phyloP scores from a whole-genome alignment of 2,113 vertebrate genomes.

The Motacilla tschutschensis region DNA sequence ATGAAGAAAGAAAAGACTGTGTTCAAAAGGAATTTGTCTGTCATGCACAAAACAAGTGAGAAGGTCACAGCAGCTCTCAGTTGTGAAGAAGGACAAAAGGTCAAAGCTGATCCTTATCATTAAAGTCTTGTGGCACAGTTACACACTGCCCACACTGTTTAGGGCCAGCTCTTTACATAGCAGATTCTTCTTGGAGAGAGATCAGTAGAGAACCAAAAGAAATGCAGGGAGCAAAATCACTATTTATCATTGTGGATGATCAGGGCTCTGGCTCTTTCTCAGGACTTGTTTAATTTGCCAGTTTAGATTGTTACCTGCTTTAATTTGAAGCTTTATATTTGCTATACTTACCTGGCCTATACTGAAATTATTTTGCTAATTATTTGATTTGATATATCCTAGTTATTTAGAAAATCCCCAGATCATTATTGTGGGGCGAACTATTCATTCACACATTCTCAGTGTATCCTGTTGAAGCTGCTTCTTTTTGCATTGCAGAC shows the following conservation, averaged over 20 bases:
- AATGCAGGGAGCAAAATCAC: neutral
- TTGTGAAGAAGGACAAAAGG: neutral
- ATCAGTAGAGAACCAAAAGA: neutral
- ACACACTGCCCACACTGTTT: neutral
- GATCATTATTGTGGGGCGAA: neutral
- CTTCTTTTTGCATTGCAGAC: neutral
- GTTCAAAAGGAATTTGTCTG: neutral
- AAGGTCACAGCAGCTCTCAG: neutral
- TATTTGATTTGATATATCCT: neutral
- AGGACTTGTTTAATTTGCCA: neutral
- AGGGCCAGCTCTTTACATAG: neutral
- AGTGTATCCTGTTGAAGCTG: neutral
- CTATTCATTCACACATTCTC: neutral
- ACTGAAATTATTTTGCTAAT: neutral
- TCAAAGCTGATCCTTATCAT: neutral
- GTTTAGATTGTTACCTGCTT: neutral
- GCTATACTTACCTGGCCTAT: neutral
- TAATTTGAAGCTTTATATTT: neutral
- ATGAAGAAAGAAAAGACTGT: neutral
- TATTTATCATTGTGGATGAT: neutral
- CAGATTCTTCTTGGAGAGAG: neutral
- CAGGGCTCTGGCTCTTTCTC: neutral
- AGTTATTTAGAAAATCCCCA: neutral
- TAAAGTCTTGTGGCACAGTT: neutral
- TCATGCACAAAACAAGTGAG: neutral